Base-by-base conservation (phyloP, 37 sponge, comb jelly and placozoan genomes). In the Bolinopsis microptera region DNA sequence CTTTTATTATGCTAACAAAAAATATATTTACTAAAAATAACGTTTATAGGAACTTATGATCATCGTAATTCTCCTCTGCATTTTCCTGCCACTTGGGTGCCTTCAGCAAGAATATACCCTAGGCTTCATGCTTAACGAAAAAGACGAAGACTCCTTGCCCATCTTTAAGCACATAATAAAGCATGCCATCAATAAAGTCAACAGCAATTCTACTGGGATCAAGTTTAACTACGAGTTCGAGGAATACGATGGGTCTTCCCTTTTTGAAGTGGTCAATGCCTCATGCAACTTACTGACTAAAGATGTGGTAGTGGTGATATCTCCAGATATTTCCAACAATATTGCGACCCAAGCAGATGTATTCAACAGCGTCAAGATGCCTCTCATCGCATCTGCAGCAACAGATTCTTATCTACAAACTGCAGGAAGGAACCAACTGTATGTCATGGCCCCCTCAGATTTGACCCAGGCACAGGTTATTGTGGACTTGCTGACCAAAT, bases 301-400 rank as follows among this genome's bases (percentile, higher is more conserved):
- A 22, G 30, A 86, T 1, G 36, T 86, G 3, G 26, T 24, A 0
- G 28, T 86, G 61, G 48, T 86, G 38, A 86, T 86, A n/a, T 86
- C 90, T 18, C 41, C 90, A 0, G 35, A 34, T 23, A 33, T 36
- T 8, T 86, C 90, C 25, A 38, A 86, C 61, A 86, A n/a, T 30
- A 41, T 86, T 22, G 90, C 38, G 0, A 28, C 39, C 8, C 90
- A 86, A 27, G 90, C 90, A n/a, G 90, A 86, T 41, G 61, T 86
- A 28, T 86, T 86, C 24, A 86, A 86, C 48, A 39, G 26, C 30
- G 61, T 86, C 0, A 34, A 86, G 38, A 41, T 86, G 41, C 90
- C 90, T 26, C 48, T 86, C 26, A 40, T 86, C 2, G 41, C 36
- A 40, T n/a, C 90, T 0, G 13, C 61, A 41, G 90, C 90, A 8